These are phyloP conservation scores for Oscheius sp. DNA, from an alignment of 2,888 invertebrate species.

Conservation along the genomic window DNA sequence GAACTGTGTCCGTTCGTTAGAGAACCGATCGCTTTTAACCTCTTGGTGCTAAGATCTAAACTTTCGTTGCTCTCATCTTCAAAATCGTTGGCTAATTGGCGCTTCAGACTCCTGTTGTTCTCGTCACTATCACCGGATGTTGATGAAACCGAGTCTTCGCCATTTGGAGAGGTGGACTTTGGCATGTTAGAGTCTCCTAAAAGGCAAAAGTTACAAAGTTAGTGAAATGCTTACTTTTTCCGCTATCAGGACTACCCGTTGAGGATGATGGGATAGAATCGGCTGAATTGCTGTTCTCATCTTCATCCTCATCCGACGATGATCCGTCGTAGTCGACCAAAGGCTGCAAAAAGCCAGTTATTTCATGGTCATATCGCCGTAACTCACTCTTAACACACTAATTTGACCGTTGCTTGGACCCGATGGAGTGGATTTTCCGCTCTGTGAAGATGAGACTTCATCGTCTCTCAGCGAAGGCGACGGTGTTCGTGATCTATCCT, in stretches of 20 bases:
- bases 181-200: constrained; percentile 5
- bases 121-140: constrained; percentile 36
- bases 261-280: constrained; percentile 58
- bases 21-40: neutral
- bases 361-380: neutral
- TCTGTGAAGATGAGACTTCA: constrained; percentile 59
- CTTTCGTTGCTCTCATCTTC: neutral
- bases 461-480: constrained; percentile 48
- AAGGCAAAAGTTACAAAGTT: neutral
- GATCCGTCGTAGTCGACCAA: constrained; percentile 62
- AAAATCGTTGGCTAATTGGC: constrained; percentile 1
- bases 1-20: constrained; percentile 15
- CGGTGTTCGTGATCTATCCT: constrained; percentile 27
- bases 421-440: constrained; percentile 18
- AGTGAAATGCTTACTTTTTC: constrained; percentile 34
- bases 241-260: constrained; percentile 52
- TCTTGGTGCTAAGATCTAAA: constrained; percentile 18
- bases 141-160: constrained; percentile 35
- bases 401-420: constrained; percentile 9
- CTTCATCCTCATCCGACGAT: constrained; percentile 52
- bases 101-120: neutral
- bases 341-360: constrained; percentile 42
- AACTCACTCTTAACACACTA: constrained; percentile 9
- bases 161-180: constrained; percentile 8
- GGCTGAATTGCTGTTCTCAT: constrained; percentile 28